A percentile compares a stretch with the other conserved stretches of the same genome.
Conservation (phyloP, 2,113 vertebrate genomes). For the human (Homo sapiens) region DNA sequence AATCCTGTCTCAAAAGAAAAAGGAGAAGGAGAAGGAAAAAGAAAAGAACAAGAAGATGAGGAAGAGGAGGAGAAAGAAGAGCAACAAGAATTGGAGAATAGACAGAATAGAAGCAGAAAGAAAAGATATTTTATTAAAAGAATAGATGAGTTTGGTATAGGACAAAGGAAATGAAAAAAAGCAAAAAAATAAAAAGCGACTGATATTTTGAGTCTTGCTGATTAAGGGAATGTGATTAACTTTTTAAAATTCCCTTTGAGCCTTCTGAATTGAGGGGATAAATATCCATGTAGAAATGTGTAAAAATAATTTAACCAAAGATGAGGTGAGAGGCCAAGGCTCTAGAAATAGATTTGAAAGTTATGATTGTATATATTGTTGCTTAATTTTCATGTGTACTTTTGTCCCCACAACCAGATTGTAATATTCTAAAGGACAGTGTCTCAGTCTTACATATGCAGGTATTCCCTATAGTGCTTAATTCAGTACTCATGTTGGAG, state of each 20-base stretch:
- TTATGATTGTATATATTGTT: neutral
- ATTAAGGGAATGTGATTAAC: neutral
- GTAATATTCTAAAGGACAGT: neutral
- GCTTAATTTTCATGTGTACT: neutral
- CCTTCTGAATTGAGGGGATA: neutral
- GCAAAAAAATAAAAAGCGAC: neutral
- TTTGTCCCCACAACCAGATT: neutral
- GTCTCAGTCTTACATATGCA: neutral
- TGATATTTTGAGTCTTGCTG: neutral
- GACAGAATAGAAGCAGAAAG: neutral
- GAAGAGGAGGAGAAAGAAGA: no score
- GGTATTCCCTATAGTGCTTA: neutral
- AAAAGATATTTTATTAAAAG: neutral
- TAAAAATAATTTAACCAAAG: constrained; percentile 9
- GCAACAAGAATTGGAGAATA: neutral
- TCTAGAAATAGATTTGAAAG: neutral
- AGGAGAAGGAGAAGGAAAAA: no score
- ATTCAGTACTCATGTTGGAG: neutral
- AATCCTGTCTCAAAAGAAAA: no score
- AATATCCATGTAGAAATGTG: neutral
- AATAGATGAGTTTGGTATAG: neutral
- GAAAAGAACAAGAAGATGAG: no score
- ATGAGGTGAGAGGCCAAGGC: neutral
- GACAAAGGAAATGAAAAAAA: constrained; percentile 2
- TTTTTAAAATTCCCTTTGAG: constrained; percentile 25